These are phyloP conservation scores for Valencia hispanica DNA, from an alignment of 2,797 vertebrate genomes.

Conservation along the genomic window DNA sequence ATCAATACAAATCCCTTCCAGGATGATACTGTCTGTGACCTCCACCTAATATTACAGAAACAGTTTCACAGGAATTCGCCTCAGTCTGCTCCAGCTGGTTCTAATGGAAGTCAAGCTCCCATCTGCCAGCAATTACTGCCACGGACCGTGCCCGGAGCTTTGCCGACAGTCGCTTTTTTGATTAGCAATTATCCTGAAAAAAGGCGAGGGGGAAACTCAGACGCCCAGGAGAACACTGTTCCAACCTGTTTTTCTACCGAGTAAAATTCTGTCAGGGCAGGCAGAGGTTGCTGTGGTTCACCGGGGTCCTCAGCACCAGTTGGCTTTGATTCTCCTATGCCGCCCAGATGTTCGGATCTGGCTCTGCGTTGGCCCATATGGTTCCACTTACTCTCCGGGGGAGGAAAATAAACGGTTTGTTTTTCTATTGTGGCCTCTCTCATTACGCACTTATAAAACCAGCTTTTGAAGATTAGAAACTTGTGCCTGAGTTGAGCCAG, in stretches of 20 bases:
- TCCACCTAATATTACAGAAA: constrained; percentile 58
- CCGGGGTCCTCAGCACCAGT: constrained; percentile 68
- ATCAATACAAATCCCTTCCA: constrained; percentile 46
- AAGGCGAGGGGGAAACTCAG: constrained; percentile 53
- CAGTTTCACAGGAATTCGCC: constrained; percentile 60
- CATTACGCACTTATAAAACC: constrained; percentile 81
- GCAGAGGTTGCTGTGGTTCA: constrained; percentile 70
- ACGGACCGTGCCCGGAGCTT: constrained; percentile 61
- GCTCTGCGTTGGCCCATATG: constrained; percentile 68
- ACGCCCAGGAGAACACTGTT: constrained; percentile 62
- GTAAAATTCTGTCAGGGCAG: constrained; percentile 65
- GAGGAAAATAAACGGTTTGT: constrained; percentile 82
- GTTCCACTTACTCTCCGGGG: constrained; percentile 77
- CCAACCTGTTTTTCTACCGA: constrained; percentile 70
- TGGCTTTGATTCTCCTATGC: constrained; percentile 75
- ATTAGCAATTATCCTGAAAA: constrained; percentile 76
- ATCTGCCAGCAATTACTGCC: constrained; percentile 77
- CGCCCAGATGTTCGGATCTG: constrained; percentile 76
- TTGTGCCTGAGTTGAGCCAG: constrained; percentile 70
- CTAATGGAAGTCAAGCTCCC: constrained; percentile 56
- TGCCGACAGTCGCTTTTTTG: constrained; percentile 74
- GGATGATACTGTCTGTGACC: constrained; percentile 70
- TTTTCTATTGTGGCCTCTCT: constrained; percentile 82
- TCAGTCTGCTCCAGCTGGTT: constrained; percentile 68
- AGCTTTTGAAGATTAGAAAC: constrained; percentile 84